Conservation (phyloP, 2,113 vertebrate species). For the Ammodytes dubius region DNA sequence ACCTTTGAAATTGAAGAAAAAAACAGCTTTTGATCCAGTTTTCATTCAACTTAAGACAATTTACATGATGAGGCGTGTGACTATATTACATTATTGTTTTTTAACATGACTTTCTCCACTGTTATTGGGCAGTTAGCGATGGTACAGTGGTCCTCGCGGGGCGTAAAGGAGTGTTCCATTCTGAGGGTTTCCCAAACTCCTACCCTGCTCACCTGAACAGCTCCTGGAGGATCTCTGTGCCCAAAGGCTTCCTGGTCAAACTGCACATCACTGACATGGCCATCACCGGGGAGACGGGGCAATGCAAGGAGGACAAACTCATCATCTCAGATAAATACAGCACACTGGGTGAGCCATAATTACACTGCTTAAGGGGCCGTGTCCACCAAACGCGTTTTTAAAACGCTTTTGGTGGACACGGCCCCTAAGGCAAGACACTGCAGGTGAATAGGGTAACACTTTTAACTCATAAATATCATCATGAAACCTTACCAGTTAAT, state of each 20-base stretch:
- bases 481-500: no score
- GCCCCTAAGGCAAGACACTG: no score
- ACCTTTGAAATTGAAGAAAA: not conserved
- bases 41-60: not conserved
- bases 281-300: slow-evolving; percentile 77
- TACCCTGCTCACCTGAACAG: slow-evolving; percentile 79
- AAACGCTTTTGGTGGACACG: no score
- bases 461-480: no score
- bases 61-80: not conserved
- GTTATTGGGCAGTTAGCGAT: slow-evolving; percentile 65
- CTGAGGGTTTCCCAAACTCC: slow-evolving; percentile 77
- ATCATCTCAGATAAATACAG: slow-evolving; percentile 76
- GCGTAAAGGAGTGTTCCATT: slow-evolving; percentile 80
- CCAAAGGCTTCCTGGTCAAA: slow-evolving; percentile 78
- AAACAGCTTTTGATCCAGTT: not conserved
- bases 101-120: not conserved
- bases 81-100: slow-evolving; percentile 14
- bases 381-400: no score
- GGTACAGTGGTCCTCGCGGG: slow-evolving; percentile 65
- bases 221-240: slow-evolving; percentile 81
- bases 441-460: no score
- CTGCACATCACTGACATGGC: slow-evolving; percentile 80
- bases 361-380: no score
- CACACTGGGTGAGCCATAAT: slow-evolving; percentile 73
- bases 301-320: slow-evolving; percentile 79